Evolutionary conservation across 2,888 invertebrate species (phyloP).

Genomic region (Helleia helle): DNA sequence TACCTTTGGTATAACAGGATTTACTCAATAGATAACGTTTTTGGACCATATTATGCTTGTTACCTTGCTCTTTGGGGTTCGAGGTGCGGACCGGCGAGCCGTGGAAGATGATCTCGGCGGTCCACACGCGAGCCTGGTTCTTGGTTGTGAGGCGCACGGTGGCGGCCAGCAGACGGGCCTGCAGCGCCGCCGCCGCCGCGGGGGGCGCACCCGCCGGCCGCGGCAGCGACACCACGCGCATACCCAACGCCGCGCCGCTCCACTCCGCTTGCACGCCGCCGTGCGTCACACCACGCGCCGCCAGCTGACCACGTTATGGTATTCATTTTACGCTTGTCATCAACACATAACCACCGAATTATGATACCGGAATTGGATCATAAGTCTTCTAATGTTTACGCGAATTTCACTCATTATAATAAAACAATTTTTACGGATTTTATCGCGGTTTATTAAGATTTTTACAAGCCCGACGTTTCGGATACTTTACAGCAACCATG

Average conservation of each 20-base stretch:
- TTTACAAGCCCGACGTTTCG: no score
- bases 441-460: no score
- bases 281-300: conserved; percentile 88
- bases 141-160: conserved; percentile 86
- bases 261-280: conserved; percentile 95
- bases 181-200: conserved; percentile 79
- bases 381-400: no score
- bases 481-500: no score
- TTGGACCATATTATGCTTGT: not conserved
- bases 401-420: no score
- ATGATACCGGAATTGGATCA: no score
- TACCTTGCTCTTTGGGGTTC: conserved; percentile 88
- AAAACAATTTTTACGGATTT: no score
- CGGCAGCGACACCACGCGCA: conserved; percentile 86
- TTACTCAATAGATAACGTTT: no score
- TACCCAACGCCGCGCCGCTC: conserved; percentile 88
- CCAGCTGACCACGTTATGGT: conserved; percentile 68
- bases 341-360: no score
- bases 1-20: no score
- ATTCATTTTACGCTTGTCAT: no score
- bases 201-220: conserved; percentile 67
- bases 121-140: conserved; percentile 87
- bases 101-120: conserved; percentile 91
- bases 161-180: conserved; percentile 86
- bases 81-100: conserved; percentile 85